Base-by-base conservation (phyloP, 2,113 vertebrate species). In the Pycnonotus jocosus region DNA sequence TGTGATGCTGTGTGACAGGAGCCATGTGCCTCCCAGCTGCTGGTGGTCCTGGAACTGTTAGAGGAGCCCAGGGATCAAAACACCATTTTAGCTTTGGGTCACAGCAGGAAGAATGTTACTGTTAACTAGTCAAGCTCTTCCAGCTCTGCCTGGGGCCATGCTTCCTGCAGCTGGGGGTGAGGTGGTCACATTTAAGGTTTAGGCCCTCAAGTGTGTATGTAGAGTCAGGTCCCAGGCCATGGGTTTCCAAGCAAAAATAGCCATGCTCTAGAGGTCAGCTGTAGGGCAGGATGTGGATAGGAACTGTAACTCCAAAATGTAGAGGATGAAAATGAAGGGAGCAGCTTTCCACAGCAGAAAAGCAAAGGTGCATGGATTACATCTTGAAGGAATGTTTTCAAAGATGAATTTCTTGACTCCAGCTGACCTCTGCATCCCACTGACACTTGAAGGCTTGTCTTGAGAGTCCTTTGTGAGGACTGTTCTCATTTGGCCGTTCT, bases 221-320 rank as follows among this genome's bases (percentile, higher is more conserved):
- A 54, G 23, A 91, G 30, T 23, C 51, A 83, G 28, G 31, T 72
- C 12, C 16, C n/a, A 79, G 70, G 47, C 38, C 1, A 0, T 66
- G n/a, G 9, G 12, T 62, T 85, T 90, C 56, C 35, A 37, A 35
- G 37, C 16, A 51, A 53, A 64, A 66, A 23, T 48, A 48, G 45
- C 7, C 0, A 0, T 50, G 56, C 42, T 79, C 4, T 2, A 1
- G 31, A 45, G 25, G 24, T 65, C n/a, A 64, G 42, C 50, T 42
- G 27, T 18, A 50, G 72, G 20, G 37, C 7, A 28, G 7, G 1
- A 42, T 30, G 8, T 28, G 24, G 15, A 38, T 44, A 68, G 60
- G 28, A 87, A 7, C 40, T 42, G 12, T 1, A 5, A n/a, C 47
- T 50, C 30, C 50, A 65, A 14, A 82, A 58, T 2, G 1, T 35